Evolutionary conservation across 2,888 invertebrate species (phyloP).

Genomic region (Linnaemya tessellans): DNA sequence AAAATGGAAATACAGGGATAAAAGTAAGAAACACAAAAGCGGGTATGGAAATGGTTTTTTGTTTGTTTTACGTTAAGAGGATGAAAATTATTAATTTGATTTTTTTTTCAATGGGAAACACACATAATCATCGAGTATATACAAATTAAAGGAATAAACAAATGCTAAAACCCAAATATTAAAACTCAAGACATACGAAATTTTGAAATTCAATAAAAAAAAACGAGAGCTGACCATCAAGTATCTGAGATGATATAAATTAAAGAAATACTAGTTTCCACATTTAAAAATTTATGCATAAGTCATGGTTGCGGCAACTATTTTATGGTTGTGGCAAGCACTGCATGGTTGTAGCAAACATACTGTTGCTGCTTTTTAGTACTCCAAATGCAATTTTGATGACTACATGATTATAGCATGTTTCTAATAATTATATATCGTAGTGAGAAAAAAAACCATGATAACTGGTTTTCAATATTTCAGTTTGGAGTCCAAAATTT

Average conservation of each 20-base stretch:
- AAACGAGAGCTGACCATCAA: not conserved
- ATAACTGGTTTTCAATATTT: not conserved
- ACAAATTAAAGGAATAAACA: slow-evolving; percentile 11
- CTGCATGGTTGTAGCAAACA: too few relatives aligned
- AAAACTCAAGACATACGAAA: not conserved
- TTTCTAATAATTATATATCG: too few relatives aligned
- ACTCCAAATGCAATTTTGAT: too few relatives aligned
- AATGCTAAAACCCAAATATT: not conserved
- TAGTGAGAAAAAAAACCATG: too few relatives aligned
- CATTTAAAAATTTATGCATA: too few relatives aligned
- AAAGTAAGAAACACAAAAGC: slow-evolving; percentile 54
- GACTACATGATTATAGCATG: too few relatives aligned
- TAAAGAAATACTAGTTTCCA: not conserved
- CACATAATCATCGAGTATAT: slow-evolving; percentile 36
- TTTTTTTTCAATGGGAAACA: slow-evolving; percentile 40
- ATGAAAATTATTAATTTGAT: slow-evolving; percentile 4
- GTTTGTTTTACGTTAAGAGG: slow-evolving; percentile 17
- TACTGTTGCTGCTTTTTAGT: too few relatives aligned
- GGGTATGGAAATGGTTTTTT: slow-evolving; percentile 40
- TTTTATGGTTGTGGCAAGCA: too few relatives aligned
- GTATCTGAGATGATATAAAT: not conserved
- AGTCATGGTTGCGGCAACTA: too few relatives aligned
- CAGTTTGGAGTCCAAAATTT: too few relatives aligned
- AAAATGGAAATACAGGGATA: slow-evolving; percentile 50
- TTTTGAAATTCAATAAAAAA: slow-evolving; percentile 5